Evolutionary conservation across 2,113 vertebrate species (phyloP), one percentile per base, ranked within the genome.

Genomic region (Datnioides undecimradiatus): DNA sequence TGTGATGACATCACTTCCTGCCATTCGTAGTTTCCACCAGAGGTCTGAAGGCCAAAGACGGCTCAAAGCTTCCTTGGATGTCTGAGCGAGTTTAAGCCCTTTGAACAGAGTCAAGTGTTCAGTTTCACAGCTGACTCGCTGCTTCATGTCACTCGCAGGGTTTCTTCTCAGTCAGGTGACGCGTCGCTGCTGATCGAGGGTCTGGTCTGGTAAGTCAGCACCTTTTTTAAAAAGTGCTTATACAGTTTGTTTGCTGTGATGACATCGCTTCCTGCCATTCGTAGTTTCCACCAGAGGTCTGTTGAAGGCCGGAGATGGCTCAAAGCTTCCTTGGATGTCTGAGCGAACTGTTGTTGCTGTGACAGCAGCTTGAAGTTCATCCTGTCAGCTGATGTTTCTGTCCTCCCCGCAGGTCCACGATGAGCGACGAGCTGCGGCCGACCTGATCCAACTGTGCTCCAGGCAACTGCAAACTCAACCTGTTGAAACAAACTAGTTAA

Each of bases 241-340:
- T n/a, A n/a, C n/a, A n/a, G n/a, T n/a, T n/a, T n/a, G 9, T 3
- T 59, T 46, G 87, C 87, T 68, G 74, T 91, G 85, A 89, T 91
- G 89, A 91, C 0, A 45, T 3, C 0, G 11, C 49, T 89, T 85
- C 87, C 85, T 79, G 69, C 73, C 83, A 85, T 87, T 87, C 88
- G 88, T 83, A 87, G 88, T 90, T 90, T 85, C 68, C 85, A 69
- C 82, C 85, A 55, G 88, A 87, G 88, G 88, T 87, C 85, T 5
- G 1, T 0, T n/a, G n/a, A n/a, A 49, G 76, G 68, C 90, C 88
- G 6, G 52, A 81, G 91, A 92, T 0, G 90, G 90, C 6, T 3
- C 73, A 83, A 90, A 10, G 4, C 88, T 90, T 92, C 91, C 90
- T 92, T 92, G 88, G 90, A 90, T 90, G 91, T 92, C 90, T 92